Evolutionary conservation across 2,113 vertebrate genomes (phyloP), one percentile per base, ranked within the genome.

Genomic region (Dromas ardeola): DNA sequence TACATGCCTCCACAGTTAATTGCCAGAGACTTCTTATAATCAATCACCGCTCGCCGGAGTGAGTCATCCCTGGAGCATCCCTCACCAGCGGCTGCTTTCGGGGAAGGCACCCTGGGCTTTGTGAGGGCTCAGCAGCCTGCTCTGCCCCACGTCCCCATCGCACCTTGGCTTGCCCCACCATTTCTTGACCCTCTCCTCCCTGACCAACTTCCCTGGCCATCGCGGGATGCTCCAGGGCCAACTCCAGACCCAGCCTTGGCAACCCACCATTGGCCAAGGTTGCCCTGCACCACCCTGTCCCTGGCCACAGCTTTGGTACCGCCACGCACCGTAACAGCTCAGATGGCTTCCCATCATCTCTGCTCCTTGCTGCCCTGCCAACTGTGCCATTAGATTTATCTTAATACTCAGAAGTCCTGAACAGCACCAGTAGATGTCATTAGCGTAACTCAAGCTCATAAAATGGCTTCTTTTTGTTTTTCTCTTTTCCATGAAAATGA

Each of bases 151-250:
- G 1, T 21, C 59, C 67, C 17, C 53, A 11, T 21, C 29, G 0
- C 45, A 17, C 19, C 34, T 22, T 17, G 23, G 19, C 32, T 53
- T 26, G 38, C 8, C 38, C 52, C 59, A 59, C 5, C 9, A 1
- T 15, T 26, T 73, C 67, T 61, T 34, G 34, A 47, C 19, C n/a
- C 16, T 79, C 8, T 4, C 10, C 18, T 19, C 65, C 43, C 38
- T 7, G 5, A 22, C 27, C 0, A 0, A 16, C 42, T 40, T 52
- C 62, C 56, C 45, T 17, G n/a, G 1, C 4, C 6, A 1, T 5
- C 3, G 2, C 1, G 6, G 3, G 36, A 11, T 9, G 32, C 29
- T 86, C 15, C 30, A 23, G 36, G n/a, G 22, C 5, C 49, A 43
- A 19, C 36, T 83, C 43, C 62, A 18, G 23, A 47, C 20, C 66